Evolutionary conservation across 2,113 vertebrate species (phyloP).

Genomic region (Zosterops japonicus): DNA sequence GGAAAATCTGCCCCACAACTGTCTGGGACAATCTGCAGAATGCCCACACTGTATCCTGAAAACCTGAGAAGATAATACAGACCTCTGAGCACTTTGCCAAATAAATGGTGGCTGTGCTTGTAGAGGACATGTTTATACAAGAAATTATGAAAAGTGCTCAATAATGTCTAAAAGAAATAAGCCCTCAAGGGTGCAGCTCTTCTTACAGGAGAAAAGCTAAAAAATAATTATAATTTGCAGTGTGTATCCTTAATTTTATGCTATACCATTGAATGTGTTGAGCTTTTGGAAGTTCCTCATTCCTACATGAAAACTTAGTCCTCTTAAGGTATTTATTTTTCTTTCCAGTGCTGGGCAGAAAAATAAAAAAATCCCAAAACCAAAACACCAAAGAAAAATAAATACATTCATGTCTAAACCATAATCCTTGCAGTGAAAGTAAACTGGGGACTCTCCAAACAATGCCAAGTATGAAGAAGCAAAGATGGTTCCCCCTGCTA

Average conservation of each 20-base stretch:
- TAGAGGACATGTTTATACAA: background rate
- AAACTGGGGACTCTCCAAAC: background rate
- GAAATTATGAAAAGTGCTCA: conserved; percentile 3
- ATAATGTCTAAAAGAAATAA: conserved; percentile 18
- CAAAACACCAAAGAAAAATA: background rate
- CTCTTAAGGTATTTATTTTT: background rate
- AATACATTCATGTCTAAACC: background rate
- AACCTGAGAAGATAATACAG: background rate
- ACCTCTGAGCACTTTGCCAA: background rate
- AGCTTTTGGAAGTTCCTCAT: background rate
- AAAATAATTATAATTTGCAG: background rate
- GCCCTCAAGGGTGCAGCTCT: background rate
- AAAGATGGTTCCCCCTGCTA: fast-evolving
- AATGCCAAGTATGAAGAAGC: background rate
- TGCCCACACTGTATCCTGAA: background rate
- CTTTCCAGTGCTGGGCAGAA: background rate
- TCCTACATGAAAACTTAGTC: background rate
- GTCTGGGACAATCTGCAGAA: background rate
- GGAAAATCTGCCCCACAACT: background rate
- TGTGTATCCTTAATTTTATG: background rate
- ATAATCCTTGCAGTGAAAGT: background rate
- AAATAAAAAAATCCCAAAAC: background rate
- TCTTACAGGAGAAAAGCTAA: background rate
- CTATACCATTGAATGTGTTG: background rate
- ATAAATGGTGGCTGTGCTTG: background rate